phyloP scores from a whole-genome alignment of 64 coral and sea anemone species.

The Dendronephthya gigantea region DNA sequence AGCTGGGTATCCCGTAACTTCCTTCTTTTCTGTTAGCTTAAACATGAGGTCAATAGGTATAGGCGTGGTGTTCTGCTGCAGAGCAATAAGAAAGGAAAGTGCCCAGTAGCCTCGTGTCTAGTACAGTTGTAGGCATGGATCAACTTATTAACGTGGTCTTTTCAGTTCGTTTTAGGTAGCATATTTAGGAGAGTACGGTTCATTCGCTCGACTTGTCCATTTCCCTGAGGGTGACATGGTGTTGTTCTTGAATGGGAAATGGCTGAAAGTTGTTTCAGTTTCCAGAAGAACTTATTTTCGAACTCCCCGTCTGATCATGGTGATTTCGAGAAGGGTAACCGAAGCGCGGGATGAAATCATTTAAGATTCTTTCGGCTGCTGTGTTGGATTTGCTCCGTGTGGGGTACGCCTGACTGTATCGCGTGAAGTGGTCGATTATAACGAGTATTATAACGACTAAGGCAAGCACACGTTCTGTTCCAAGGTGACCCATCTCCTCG shows the following conservation, averaged over 20 bases:
- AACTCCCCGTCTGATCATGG: conserved; percentile 22
- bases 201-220: conserved; percentile 24
- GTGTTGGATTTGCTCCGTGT: conserved; percentile 28
- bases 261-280: conserved; percentile 1
- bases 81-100: neutral
- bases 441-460: conserved; percentile 26
- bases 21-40: neutral
- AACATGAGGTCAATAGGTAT: neutral
- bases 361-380: neutral
- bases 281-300: conserved; percentile 25
- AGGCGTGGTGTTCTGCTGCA: conserved; percentile 7
- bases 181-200: conserved; percentile 8
- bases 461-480: conserved; percentile 24
- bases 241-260: conserved; percentile 11
- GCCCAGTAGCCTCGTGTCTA: neutral
- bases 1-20: neutral
- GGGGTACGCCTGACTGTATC: conserved; percentile 40
- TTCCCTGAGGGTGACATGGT: conserved; percentile 14
- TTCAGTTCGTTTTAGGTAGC: neutral
- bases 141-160: neutral
- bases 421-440: conserved; percentile 39
- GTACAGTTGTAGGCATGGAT: conserved; percentile 1
- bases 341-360: conserved; percentile 27
- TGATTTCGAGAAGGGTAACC: conserved; percentile 25
- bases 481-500: conserved; percentile 37